Evolutionary conservation across 1,140 invertebrate genomes (phyloP).

Genomic region (Bombus pyrosoma): DNA sequence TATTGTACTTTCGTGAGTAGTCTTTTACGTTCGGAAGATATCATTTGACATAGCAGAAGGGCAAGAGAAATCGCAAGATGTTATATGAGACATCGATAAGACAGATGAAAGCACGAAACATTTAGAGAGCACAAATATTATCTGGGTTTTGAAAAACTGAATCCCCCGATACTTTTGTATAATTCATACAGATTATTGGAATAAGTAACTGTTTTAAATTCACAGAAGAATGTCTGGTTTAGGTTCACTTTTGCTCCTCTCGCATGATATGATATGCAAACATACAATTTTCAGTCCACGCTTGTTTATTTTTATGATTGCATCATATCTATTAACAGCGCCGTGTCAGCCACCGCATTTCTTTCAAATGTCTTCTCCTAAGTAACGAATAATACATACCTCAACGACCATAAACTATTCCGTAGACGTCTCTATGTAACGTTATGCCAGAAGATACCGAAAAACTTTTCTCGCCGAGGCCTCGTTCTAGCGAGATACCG

Average conservation of each 20-base stretch:
- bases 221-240: no score
- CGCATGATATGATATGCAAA: not conserved
- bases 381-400: no score
- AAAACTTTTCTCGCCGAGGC: slow-evolving; percentile 12
- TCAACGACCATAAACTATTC: not conserved
- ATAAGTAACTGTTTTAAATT: no score
- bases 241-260: no score
- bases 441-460: not conserved
- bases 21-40: not conserved
- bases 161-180: no score
- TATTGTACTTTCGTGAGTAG: not conserved
- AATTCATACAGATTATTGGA: no score
- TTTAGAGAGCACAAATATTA: not conserved
- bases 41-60: no score
- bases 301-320: not conserved
- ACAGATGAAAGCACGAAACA: not conserved
- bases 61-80: no score
- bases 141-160: no score
- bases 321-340: not conserved
- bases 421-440: not conserved
- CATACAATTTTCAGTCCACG: not conserved
- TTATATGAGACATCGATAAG: not conserved
- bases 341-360: not conserved
- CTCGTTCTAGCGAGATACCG: not conserved
- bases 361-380: not conserved